phyloP scores from a whole-genome alignment of 2,888 invertebrate species.

The Ormyrus rosae region DNA sequence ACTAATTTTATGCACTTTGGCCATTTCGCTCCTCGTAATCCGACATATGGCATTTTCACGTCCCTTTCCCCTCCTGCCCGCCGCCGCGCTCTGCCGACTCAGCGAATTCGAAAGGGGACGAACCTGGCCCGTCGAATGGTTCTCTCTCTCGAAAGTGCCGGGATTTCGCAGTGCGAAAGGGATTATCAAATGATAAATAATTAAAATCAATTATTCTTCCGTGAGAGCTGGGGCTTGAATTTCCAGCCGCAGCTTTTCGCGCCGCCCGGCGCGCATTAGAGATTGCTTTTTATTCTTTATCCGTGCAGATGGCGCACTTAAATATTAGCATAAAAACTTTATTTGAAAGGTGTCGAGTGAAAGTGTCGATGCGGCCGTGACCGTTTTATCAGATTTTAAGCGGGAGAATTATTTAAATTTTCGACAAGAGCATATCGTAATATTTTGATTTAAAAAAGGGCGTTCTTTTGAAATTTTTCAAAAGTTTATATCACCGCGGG shows the following conservation, averaged over 20 bases:
- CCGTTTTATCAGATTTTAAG: too few species aligned
- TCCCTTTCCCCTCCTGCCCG: not conserved
- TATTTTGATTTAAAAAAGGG: too few species aligned
- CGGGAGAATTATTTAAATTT: too few species aligned
- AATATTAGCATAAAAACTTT: too few species aligned
- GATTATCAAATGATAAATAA: conserved; percentile 45
- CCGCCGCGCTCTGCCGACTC: not conserved
- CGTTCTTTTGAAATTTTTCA: too few species aligned
- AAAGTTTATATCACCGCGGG: not conserved
- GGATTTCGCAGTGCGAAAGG: not conserved
- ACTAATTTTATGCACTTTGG: conserved; percentile 56
- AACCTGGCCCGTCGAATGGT: not conserved
- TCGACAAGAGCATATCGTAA: too few species aligned
- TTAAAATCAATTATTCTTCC: conserved; percentile 39
- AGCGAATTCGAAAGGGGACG: conserved; percentile 20
- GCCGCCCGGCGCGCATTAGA: too few species aligned
- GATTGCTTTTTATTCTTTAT: too few species aligned
- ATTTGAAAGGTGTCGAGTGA: too few species aligned
- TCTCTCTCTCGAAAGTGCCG: not conserved
- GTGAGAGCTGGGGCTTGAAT: conserved; percentile 20
- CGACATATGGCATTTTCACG: conserved; percentile 53
- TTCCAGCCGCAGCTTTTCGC: conserved; percentile 22
- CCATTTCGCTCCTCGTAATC: conserved; percentile 54
- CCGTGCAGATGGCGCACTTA: too few species aligned
- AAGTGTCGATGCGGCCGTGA: too few species aligned